These are phyloP conservation scores for Myxocyprinus asiaticus DNA, from an alignment of 2,113 vertebrate species.

Conservation along the genomic window DNA sequence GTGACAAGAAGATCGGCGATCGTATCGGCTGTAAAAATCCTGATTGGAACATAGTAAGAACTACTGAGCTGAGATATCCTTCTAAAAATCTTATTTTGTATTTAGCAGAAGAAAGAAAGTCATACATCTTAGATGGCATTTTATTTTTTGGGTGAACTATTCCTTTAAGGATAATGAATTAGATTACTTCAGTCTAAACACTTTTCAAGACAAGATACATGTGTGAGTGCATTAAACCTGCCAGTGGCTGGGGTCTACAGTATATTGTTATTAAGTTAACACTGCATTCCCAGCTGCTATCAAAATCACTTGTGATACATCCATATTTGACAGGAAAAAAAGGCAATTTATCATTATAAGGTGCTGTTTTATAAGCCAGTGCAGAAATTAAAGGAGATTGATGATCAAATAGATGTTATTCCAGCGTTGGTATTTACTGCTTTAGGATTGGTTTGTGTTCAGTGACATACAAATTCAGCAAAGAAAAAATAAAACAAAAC, in stretches of 20 bases:
- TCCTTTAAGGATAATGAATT: neutral
- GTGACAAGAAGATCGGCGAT: no score
- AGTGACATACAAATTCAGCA: constrained; percentile 23
- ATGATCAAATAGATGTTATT: constrained; percentile 8
- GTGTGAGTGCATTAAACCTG: neutral
- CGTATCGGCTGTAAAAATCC: no score
- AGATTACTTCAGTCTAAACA: neutral
- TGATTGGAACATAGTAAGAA: no score
- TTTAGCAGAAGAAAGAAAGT: no score
- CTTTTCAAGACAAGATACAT: no score
- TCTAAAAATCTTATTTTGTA: no score
- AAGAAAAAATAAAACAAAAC: constrained; percentile 5
- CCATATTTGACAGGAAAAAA: neutral
- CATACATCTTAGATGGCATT: no score
- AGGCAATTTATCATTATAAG: neutral
- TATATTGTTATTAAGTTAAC: neutral
- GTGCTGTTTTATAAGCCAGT: neutral
- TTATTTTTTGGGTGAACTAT: no score
- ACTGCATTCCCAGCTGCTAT: neutral
- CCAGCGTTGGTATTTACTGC: constrained; percentile 29
- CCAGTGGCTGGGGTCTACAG: no score
- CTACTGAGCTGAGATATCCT: no score
- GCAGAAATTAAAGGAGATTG: constrained; percentile 18
- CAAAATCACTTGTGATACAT: neutral
- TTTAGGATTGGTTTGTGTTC: constrained; percentile 10